phyloP scores from a whole-genome alignment of 2,797 vertebrate genomes.

The Sternarchorhynchus goeldii region DNA sequence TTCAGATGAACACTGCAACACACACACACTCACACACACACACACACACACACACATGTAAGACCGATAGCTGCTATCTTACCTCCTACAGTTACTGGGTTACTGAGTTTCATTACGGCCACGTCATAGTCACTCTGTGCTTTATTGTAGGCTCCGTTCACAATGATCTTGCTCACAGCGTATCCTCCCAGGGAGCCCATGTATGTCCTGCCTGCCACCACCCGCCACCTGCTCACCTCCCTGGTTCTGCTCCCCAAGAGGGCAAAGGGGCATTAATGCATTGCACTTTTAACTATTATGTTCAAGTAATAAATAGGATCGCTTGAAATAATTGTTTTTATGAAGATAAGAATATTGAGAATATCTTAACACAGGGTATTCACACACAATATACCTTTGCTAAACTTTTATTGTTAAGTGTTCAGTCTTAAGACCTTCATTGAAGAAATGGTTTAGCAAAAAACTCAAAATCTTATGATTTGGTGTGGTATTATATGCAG shows the following conservation, averaged over 20 bases:
- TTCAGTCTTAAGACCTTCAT: no score
- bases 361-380: no score
- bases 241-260: conserved; percentile 58
- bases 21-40: no score
- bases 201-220: conserved; percentile 73
- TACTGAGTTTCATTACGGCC: conserved; percentile 82
- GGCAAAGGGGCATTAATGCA: neutral
- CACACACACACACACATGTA: neutral
- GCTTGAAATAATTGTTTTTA: no score
- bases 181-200: conserved; percentile 64
- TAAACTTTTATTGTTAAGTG: no score
- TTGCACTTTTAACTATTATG: neutral
- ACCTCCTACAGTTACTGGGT: conserved; percentile 79
- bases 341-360: no score
- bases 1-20: no score
- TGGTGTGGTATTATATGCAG: no score
- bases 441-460: no score
- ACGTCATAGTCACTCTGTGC: conserved; percentile 80
- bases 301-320: neutral
- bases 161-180: conserved; percentile 80
- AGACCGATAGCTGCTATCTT: neutral
- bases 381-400: no score
- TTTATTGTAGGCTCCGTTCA: conserved; percentile 58
- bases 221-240: conserved; percentile 77
- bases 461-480: no score